These are phyloP conservation scores for Exaiptasia diaphana DNA, from an alignment of 64 coral and sea anemone genomes.

Conservation along the genomic window DNA sequence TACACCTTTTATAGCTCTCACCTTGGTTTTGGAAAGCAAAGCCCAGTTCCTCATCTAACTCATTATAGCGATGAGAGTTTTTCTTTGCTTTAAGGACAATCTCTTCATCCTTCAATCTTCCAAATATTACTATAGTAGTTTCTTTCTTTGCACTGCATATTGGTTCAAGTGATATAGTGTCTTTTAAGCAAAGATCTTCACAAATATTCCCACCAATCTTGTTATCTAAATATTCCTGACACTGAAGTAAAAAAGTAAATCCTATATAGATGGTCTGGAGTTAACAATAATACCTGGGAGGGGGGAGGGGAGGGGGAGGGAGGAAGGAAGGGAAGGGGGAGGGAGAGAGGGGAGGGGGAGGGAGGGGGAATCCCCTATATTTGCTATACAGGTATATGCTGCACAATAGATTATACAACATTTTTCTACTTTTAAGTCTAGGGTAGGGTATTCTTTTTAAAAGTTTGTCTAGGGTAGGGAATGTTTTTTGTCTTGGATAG, in stretches of 20 bases:
- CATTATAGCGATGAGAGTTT: conserved; percentile 41
- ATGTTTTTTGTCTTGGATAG: no score
- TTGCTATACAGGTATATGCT: no score
- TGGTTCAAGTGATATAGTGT: conserved; percentile 28
- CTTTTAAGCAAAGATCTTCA: conserved; percentile 70
- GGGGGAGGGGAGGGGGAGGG: background rate
- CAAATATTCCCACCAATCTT: conserved; percentile 83
- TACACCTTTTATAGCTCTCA: no score
- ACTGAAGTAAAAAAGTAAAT: conserved; percentile 52
- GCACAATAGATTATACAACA: no score
- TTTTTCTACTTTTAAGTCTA: no score
- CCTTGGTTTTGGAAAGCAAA: no score
- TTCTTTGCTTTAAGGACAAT: conserved; percentile 86
- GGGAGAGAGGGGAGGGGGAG: no score
- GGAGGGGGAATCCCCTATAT: no score
- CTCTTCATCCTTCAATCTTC: conserved; percentile 50
- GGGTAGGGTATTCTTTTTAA: no score
- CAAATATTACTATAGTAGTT: conserved; percentile 76
- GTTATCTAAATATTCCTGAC: conserved; percentile 46
- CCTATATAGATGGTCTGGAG: no score
- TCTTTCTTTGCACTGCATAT: conserved; percentile 83
- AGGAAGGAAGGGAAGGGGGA: background rate
- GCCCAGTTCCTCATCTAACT: background rate
- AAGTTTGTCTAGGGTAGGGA: no score
- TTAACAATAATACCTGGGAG: background rate